Evolutionary conservation across 2,888 invertebrate species (phyloP), one percentile per base, ranked within the genome.

Genomic region (Yponomeuta malinellus): DNA sequence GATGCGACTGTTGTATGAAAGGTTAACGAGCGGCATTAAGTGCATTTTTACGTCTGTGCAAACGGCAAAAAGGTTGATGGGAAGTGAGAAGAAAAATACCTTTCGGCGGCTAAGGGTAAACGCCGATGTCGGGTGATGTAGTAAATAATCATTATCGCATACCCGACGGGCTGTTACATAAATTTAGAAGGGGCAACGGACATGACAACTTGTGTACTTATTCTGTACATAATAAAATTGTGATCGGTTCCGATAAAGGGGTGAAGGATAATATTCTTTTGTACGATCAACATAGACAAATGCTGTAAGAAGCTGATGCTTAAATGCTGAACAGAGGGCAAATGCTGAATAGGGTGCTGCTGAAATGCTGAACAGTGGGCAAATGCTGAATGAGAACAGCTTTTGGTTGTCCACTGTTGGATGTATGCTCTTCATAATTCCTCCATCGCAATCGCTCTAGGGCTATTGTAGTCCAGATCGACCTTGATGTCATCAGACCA

Each of bases 11-110:
- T 76, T 78, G 15, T 59, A 77, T 80, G 80, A 86, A 88, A 88
- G 88, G 87, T 89, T 86, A 89, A 89, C 86, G 82, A 84, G 85
- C 76, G 77, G 75, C 82, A 84, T 87, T 81, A 82, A 82, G 78
- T 78, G 79, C 79, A 84, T 85, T 83, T 85, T 83, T 84, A 81
- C 79, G 76, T 78, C 77, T 74, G 75, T 76, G 75, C 78, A 79
- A 79, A 79, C 79, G 76, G 78, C 80, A 82, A 69, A 82, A 86
- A 82, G 74, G 75, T 74, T 78, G 80, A 81, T 81, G 83, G 79
- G 76, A 79, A 79, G 75, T 74, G 74, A 77, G 75, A 72, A 72
- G 75, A 76, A 68, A 66, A 59, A 71, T 67, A 23, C 68, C 68
- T 68, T 59, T n/a, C 71, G 63, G 29, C 15, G 31, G 48, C 65